Base-by-base conservation (phyloP, 2,113 vertebrate genomes). In the Colinus virginianus region DNA sequence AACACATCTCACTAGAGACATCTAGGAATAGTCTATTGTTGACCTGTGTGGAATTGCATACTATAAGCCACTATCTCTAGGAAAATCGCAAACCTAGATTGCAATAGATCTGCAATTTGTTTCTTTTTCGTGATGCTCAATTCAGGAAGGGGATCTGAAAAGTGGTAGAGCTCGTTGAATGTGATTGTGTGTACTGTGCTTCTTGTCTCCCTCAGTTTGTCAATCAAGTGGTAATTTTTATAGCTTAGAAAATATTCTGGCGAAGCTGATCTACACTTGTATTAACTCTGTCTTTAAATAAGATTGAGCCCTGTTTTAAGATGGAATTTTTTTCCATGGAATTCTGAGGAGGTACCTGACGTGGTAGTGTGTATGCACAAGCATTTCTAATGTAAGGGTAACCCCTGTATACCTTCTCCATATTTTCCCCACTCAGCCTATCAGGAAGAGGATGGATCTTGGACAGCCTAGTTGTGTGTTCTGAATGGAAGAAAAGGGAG, bases 221-320 rank as follows among this genome's bases (percentile, higher is more conserved):
- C 38, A 76, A 69, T 90, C 90, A 94, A 91, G 53, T 96, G 88
- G 88, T 93, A 86, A 95, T 97, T 95, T 93, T 75, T 86, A 83
- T 51, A 76, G 45, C 61, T 94, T 92, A 68, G 79, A 87, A 96
- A 96, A 89, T 6, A 5, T 90, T 71, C 88, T 94, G 61, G 34
- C 83, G 86, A 95, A 96, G 95, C 82, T 97, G 72, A 94, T 90
- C 90, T 96, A 86, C 32, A 90, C 42, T 38, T 92, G 36, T 92
- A 49, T 95, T 92, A 84, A 36, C 62, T 90, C 87, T 94, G 68
- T 94, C 85, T 96, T 95, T 78, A 95, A 90, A 84, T 81, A 91
- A 90, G 32, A 58, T 82, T 88, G 72, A 87, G 94, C 94, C 51
- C 51, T 53, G 5, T 30, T 78, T 96, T 84, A 69, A 91, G 56